A percentile compares a stretch with the other conserved stretches of the same genome.
These are phyloP conservation scores for Arbacia lixula DNA, from an alignment of 53 echinoderm and acorn worm genomes.

Conservation along the genomic window DNA sequence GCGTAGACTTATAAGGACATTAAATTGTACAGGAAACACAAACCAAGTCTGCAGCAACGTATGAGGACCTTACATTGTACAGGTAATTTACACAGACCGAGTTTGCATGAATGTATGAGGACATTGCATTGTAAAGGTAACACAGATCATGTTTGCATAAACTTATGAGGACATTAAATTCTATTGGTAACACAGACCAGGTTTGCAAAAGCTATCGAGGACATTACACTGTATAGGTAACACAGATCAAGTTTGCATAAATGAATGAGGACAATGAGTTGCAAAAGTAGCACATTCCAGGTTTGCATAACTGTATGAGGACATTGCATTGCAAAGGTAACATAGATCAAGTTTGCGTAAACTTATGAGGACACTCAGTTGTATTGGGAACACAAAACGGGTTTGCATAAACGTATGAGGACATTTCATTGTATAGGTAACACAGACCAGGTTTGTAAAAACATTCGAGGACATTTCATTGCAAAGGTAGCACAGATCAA, in stretches of 20 bases:
- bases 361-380: neutral
- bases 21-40: neutral
- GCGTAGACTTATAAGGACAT: conserved; percentile 1
- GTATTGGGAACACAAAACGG: neutral
- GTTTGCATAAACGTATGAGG: neutral
- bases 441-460: neutral
- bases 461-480: neutral
- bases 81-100: neutral
- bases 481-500: neutral
- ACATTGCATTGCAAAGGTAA: no score
- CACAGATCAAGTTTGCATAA: no score
- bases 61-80: neutral
- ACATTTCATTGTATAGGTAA: neutral
- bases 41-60: neutral
- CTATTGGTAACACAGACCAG: no score
- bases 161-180: neutral
- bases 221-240: no score
- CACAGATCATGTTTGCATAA: neutral
- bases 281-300: no score
- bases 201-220: no score
- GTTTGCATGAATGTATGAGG: neutral
- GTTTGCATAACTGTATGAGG: no score
- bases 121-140: neutral
- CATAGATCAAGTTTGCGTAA: neutral
- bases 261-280: no score